Conservation (phyloP, 2,888 invertebrate species). For the Lycaena phlaeas region DNA sequence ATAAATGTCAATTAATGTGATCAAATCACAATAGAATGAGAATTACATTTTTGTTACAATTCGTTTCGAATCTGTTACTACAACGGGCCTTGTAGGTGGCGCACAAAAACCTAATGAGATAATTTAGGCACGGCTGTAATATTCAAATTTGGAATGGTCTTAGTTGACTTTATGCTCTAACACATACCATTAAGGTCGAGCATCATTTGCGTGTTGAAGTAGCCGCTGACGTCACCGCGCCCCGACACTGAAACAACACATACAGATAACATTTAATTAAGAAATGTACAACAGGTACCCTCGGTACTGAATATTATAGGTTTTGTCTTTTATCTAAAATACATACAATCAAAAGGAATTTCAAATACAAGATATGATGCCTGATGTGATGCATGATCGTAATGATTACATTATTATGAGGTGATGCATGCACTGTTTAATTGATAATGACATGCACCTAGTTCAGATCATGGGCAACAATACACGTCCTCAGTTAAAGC, state of each 20-base stretch:
- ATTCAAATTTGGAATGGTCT: conserved; percentile 27
- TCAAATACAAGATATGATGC: no score
- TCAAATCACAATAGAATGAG: not conserved
- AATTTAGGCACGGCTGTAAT: conserved; percentile 28
- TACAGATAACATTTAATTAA: not conserved
- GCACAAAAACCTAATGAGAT: conserved; percentile 38
- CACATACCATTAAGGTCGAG: conserved; percentile 65
- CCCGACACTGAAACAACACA: conserved; percentile 59
- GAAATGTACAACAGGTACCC: not conserved
- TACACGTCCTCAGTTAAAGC: no score
- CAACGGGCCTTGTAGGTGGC: conserved; percentile 10
- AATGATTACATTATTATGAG: no score
- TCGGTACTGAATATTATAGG: not conserved
- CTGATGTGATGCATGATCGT: no score
- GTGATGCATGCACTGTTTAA: no score
- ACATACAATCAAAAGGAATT: no score
- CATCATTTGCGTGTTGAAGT: conserved; percentile 67
- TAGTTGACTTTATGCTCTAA: conserved; percentile 20
- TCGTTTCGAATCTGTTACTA: conserved; percentile 1
- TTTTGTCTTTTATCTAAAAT: no score
- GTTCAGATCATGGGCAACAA: no score
- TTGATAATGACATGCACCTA: no score
- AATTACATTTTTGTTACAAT: not conserved
- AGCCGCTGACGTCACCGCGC: conserved; percentile 64
- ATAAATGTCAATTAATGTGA: not conserved